Percentiles rank a stretch among this genome's conserved stretches.
phyloP scores from a whole-genome alignment of 2,797 vertebrate species.

The Gymnocypris eckloni region DNA sequence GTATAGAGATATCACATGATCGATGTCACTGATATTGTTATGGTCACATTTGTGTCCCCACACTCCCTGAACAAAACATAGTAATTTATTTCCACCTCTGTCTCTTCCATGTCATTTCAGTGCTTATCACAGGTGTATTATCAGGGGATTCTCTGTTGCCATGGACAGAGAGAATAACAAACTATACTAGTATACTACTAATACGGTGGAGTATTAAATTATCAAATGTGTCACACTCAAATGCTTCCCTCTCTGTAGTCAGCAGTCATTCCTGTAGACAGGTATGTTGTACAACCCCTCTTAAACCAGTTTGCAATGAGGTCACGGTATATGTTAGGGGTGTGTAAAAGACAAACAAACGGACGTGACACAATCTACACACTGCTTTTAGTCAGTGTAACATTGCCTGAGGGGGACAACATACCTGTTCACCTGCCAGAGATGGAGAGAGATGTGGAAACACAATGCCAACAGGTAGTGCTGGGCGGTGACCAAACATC shows the following conservation, averaged over 20 bases:
- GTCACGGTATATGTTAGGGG: slow-evolving; percentile 40
- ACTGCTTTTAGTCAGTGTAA: slow-evolving; percentile 33
- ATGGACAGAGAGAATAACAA: slow-evolving; percentile 18
- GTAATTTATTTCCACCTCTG: background rate
- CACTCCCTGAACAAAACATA: background rate
- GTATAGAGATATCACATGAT: background rate
- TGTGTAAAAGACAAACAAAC: slow-evolving; percentile 44
- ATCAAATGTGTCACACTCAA: background rate
- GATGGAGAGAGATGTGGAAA: slow-evolving; percentile 32
- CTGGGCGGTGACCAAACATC: no score
- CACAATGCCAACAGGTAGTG: slow-evolving; percentile 14
- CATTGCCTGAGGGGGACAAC: background rate
- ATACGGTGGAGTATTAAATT: background rate
- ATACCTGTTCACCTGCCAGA: slow-evolving; percentile 38
- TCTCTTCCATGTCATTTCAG: background rate
- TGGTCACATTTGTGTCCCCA: background rate
- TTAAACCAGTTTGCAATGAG: slow-evolving; percentile 41
- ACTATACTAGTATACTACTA: no score
- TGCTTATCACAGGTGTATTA: slow-evolving; percentile 13
- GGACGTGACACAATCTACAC: slow-evolving; percentile 15
- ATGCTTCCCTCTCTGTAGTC: background rate
- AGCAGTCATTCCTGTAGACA: background rate
- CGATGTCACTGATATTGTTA: background rate
- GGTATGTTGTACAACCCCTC: background rate
- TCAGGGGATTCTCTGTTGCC: slow-evolving; percentile 24